Evolutionary conservation across 1,140 invertebrate species (phyloP).

Genomic region (Drosophila watanabei): DNA sequence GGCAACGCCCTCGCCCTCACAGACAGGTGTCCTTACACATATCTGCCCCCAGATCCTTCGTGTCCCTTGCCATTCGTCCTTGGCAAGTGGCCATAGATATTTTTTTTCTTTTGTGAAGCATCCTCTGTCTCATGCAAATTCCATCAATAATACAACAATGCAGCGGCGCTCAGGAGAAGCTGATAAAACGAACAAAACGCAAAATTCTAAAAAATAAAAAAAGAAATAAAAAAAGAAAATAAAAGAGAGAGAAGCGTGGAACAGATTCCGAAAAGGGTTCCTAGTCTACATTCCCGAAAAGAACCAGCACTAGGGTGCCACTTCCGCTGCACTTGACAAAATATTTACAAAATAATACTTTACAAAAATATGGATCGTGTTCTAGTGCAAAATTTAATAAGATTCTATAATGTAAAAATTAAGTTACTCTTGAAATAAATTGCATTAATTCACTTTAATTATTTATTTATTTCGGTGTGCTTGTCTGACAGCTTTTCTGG

Average conservation of each 20-base stretch:
- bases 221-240: not conserved
- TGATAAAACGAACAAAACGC: not conserved
- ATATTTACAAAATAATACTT: too few relatives aligned
- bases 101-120: conserved; percentile 5
- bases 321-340: not conserved
- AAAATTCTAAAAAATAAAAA: conserved; percentile 1
- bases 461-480: not conserved
- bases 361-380: too few relatives aligned
- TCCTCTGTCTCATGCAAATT: conserved; percentile 39
- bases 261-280: not conserved
- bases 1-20: conserved; percentile 1
- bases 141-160: conserved; percentile 39
- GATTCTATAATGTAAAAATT: too few relatives aligned
- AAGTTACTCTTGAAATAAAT: not conserved
- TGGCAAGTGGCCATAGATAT: not conserved
- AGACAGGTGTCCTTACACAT: conserved; percentile 10
- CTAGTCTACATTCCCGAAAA: not conserved
- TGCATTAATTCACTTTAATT: not conserved
- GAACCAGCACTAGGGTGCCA: too few relatives aligned
- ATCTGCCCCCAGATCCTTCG: not conserved
- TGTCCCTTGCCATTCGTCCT: not conserved
- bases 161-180: conserved; percentile 14
- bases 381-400: too few relatives aligned
- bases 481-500: conserved; percentile 12
- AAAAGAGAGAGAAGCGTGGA: not conserved